These are phyloP conservation scores for Craseonycteris thonglongyai DNA, from an alignment of 2,113 vertebrate species.

Conservation along the genomic window DNA sequence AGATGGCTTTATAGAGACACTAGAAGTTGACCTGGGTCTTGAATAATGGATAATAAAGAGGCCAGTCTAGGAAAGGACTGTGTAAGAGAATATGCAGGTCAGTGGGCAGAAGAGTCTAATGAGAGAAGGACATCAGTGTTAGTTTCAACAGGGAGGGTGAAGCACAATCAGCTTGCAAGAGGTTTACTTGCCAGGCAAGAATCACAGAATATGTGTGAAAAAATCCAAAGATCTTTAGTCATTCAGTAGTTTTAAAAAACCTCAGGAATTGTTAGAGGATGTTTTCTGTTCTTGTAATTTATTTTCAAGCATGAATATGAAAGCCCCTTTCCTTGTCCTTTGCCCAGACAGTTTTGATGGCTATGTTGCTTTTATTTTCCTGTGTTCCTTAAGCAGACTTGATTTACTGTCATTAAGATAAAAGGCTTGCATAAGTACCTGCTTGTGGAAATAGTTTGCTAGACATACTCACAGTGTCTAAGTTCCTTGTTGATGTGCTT, in stretches of 20 bases:
- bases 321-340: not conserved
- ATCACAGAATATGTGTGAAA: not conserved
- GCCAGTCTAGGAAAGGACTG: not conserved
- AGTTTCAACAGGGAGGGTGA: not conserved
- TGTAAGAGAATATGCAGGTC: not conserved
- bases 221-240: not conserved
- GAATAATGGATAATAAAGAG: not conserved
- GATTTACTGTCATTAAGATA: not conserved
- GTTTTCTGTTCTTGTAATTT: not conserved
- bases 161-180: not conserved
- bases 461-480: not conserved
- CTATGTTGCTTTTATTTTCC: slow-evolving; percentile 1
- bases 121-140: not conserved
- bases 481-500: slow-evolving; percentile 40
- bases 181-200: not conserved
- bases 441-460: not conserved
- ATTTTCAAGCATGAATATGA: not conserved
- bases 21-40: slow-evolving; percentile 32
- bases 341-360: not conserved
- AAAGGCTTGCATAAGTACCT: not conserved
- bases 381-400: not conserved
- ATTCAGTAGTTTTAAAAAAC: not conserved
- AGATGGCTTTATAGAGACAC: not conserved
- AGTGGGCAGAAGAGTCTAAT: not conserved
- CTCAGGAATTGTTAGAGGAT: not conserved